phyloP scores from a whole-genome alignment of 2,113 vertebrate species.

The Boleophthalmus pectinirostris region DNA sequence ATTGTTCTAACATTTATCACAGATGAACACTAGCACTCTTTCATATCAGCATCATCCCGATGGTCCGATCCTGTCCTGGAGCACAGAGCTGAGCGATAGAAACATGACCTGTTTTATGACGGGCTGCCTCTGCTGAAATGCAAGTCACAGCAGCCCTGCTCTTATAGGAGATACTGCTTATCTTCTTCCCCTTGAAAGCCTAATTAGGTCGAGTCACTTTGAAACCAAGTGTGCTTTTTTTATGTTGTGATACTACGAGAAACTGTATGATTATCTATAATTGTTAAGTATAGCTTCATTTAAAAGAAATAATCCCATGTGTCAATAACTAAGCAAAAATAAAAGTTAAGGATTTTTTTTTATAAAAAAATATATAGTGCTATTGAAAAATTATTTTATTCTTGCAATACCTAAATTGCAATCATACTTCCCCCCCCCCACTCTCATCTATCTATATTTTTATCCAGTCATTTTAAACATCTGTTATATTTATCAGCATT shows the following conservation, averaged over 20 bases:
- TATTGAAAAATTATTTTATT: neutral
- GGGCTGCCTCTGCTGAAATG: constrained; percentile 27
- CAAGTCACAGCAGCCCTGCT: constrained; percentile 6
- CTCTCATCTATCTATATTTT: neutral
- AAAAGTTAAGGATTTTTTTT: no score
- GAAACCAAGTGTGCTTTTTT: neutral
- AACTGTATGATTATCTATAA: neutral
- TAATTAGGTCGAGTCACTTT: neutral
- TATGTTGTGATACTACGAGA: neutral
- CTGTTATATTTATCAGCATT: constrained; percentile 3
- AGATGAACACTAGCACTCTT: constrained; percentile 53
- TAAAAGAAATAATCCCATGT: no score
- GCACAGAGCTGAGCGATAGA: constrained; percentile 43
- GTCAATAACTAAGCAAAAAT: no score
- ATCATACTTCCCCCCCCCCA: neutral
- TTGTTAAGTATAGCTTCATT: neutral
- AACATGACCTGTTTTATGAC: constrained; percentile 19
- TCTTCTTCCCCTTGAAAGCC: neutral
- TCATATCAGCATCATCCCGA: constrained; percentile 42
- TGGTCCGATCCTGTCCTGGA: constrained; percentile 41
- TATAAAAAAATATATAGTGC: no score
- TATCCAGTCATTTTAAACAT: neutral
- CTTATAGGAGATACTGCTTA: constrained; percentile 7
- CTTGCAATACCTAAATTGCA: neutral
- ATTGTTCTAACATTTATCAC: constrained; percentile 52